Evolutionary conservation across 2,888 invertebrate species (phyloP).

Genomic region (Pristionchus exspectatus): DNA sequence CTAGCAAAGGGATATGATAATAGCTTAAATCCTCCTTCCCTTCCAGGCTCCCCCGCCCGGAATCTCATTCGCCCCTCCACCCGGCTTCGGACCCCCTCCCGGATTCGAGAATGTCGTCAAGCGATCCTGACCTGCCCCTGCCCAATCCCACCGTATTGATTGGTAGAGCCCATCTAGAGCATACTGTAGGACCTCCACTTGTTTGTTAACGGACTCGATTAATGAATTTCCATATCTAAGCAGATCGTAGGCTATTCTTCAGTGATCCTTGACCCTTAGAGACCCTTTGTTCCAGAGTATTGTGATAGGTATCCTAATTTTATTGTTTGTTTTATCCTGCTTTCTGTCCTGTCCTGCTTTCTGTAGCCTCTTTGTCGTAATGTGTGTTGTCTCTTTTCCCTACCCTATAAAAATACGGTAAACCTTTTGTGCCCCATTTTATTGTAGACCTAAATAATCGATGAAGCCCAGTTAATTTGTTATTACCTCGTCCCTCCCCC

Average conservation of each 20-base stretch:
- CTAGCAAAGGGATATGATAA: too few species aligned
- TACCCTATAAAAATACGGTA: neutral
- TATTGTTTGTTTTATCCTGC: conserved; percentile 4
- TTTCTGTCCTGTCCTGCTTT: neutral
- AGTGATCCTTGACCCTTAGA: neutral
- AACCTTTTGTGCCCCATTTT: neutral
- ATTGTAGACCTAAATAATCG: neutral
- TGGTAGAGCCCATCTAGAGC: neutral
- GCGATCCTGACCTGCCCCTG: conserved; percentile 12
- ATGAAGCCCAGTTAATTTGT: conserved; percentile 18
- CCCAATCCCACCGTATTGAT: neutral
- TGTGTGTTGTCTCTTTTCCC: conserved; percentile 7
- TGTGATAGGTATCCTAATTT: conserved; percentile 5
- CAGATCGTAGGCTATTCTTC: neutral
- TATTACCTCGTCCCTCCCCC: conserved; percentile 17
- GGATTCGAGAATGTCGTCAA: conserved; percentile 39
- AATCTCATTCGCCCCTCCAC: conserved; percentile 38
- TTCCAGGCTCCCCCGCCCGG: conserved; percentile 36
- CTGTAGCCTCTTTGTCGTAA: neutral
- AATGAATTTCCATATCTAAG: neutral
- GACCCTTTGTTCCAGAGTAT: neutral
- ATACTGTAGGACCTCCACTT: neutral
- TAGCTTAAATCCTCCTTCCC: too few species aligned
- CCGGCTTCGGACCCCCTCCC: conserved; percentile 44
- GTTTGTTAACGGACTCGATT: neutral